Evolutionary conservation across 2,797 vertebrate genomes (phyloP), one percentile per base, ranked within the genome.

Genomic region (Sebastes elongatus): DNA sequence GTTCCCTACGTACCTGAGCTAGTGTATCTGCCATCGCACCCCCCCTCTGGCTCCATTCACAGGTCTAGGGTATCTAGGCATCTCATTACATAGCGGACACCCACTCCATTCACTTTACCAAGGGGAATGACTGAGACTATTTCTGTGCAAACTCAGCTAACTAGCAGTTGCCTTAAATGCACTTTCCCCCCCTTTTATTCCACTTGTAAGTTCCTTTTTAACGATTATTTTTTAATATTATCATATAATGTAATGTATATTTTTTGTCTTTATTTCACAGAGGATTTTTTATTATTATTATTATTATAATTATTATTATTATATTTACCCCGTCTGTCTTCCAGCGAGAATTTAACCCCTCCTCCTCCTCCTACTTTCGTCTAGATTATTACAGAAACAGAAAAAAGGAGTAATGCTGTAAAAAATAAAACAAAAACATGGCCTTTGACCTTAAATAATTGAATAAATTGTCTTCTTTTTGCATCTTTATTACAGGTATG

Each of bases 91-190:
- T 38, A 72, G n/a, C 64, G 0, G 56, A 78, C 42, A 65, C 49
- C 78, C 53, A 46, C 35, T 71, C 65, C 66, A 52, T 76, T 83
- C 72, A 85, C 82, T 76, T 71, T 52, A 70, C 33, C 28, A 11
- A 72, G 82, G 84, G 87, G 85, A 89, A 85, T 8, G 83, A 89
- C 76, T 69, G 73, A 91, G 70, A 86, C 84, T 84, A 81, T 88
- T 88, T 89, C 84, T 83, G 91, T 91, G 92, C 91, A 89, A 88
- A 91, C 85, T 90, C 90, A 86, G 86, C 90, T 90, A 78, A 85
- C 85, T 55, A 91, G 88, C 86, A 89, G 89, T 93, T 90, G 92
- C 93, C 93, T 93, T 94, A 94, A 94, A 94, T 88, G 78, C 86
- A 83, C 84, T 85, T 77, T 70, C 79, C 83, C 81, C 81, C 80